Percentiles rank a stretch among this genome's conserved stretches.
phyloP scores from a whole-genome alignment of 2,113 vertebrate genomes.

The Enhydra lutris region DNA sequence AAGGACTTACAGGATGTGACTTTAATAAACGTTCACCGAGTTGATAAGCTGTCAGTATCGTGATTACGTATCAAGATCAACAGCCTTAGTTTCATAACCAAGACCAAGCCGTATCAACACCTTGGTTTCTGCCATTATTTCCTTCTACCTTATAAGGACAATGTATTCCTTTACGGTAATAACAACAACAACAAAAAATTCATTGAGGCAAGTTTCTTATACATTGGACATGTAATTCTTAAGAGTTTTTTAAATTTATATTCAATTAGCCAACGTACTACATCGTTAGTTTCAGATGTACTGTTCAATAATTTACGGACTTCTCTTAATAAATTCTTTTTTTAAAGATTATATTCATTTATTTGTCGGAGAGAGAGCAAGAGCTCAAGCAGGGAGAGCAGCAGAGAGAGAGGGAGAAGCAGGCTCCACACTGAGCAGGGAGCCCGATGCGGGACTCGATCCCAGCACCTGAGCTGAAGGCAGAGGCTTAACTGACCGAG shows the following conservation, averaged over 20 bases:
- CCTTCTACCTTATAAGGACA: neutral
- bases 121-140: rapidly evolving
- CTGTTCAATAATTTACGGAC: no score
- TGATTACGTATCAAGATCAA: neutral
- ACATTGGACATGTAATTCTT: neutral
- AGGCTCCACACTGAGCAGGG: neutral
- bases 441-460: neutral
- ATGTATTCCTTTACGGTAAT: neutral
- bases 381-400: neutral
- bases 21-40: neutral
- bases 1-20: neutral
- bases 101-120: neutral
- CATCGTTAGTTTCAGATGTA: neutral
- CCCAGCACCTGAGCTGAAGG: neutral
- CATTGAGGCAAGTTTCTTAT: neutral
- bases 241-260: neutral
- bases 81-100: neutral
- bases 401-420: neutral
- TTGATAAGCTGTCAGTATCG: rapidly evolving
- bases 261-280: neutral
- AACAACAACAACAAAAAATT: no score
- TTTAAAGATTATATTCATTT: no score
- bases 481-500: neutral
- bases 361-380: neutral
- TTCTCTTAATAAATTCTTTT: no score